Evolutionary conservation across 2,113 vertebrate genomes (phyloP), one percentile per base, ranked within the genome.

Genomic region (Anser brachyrhynchus): DNA sequence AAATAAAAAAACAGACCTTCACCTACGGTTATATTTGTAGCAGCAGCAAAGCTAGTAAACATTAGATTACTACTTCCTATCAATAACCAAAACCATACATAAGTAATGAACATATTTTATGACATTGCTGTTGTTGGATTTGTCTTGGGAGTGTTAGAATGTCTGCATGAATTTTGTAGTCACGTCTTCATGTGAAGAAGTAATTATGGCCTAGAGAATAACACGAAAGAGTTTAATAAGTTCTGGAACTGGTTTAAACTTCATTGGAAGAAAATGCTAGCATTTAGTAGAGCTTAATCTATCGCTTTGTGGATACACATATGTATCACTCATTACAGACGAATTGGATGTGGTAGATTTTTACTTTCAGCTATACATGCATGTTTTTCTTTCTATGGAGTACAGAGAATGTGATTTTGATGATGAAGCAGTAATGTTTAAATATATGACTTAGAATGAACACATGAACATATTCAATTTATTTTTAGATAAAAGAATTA

Each of bases 91-190:
- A 73, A 92, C 64, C 66, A 89, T 81, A 89, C 78, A 8, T 3
- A 84, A 87, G 66, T 94, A 96, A 94, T 89, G 77, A 96, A 79
- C 73, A 25, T 79, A 93, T 96, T 96, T 94, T 55, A 95, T 94
- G 90, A 72, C 70, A 82, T 62, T 58, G 44, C 62, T 82, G 70
- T 37, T 91, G 58, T 59, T 82, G 57, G 70, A 87, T 94, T 94
- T 49, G 59, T 92, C 90, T 92, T 72, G 91, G 92, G 92, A 94
- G 70, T 0, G 0, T 55, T 70, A 87, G 44, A 94, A 96, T 84
- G 22, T 58, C 61, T 73, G 3, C 51, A 76, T 82, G 77, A 91
- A 95, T 95, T 95, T 93, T 94, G 54, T 51, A 93, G 93, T 91
- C 93, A 94, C 55, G 17, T 94, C 92, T 84, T 73, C 76, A 44